Evolutionary conservation across 2,888 invertebrate species (phyloP).

Genomic region (Pseudococcus viburni): DNA sequence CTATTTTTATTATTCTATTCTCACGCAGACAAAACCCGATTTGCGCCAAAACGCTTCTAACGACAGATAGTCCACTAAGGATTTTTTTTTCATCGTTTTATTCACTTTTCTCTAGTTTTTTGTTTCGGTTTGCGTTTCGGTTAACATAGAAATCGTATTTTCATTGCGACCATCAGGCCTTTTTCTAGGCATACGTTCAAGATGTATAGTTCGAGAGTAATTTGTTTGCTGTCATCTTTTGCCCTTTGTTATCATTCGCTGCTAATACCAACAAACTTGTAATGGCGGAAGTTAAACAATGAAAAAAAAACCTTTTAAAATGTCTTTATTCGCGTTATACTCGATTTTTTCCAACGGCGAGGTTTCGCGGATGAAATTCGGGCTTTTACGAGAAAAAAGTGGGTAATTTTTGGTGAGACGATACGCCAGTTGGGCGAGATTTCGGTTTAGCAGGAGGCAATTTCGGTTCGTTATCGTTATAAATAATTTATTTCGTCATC

Average conservation of each 20-base stretch:
- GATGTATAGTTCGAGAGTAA: conserved; percentile 31
- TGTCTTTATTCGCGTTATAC: conserved; percentile 11
- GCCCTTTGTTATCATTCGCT: conserved; percentile 58
- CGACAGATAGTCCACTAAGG: conserved; percentile 61
- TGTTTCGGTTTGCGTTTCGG: conserved; percentile 41
- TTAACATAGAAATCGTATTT: conserved; percentile 26
- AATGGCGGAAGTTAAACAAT: conserved; percentile 47
- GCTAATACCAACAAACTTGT: conserved; percentile 45
- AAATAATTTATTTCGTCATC: too few species aligned
- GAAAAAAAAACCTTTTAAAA: conserved; percentile 43
- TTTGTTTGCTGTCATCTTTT: conserved; percentile 60
- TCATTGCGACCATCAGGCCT: conserved; percentile 52
- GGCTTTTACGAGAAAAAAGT: neutral
- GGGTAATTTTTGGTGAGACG: neutral
- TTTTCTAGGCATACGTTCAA: conserved; percentile 61
- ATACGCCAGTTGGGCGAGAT: neutral
- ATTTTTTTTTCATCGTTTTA: conserved; percentile 52
- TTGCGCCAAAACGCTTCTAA: conserved; percentile 64
- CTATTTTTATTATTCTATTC: conserved; percentile 61
- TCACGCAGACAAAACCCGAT: conserved; percentile 61
- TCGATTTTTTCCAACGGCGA: neutral
- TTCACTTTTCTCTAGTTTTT: conserved; percentile 54
- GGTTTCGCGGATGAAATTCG: neutral
- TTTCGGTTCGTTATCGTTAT: too few species aligned
- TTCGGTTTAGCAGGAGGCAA: too few species aligned